A percentile compares a stretch with the other conserved stretches of the same genome.
Conservation (phyloP, 2,113 vertebrate species). For the Hipposideros armiger region DNA sequence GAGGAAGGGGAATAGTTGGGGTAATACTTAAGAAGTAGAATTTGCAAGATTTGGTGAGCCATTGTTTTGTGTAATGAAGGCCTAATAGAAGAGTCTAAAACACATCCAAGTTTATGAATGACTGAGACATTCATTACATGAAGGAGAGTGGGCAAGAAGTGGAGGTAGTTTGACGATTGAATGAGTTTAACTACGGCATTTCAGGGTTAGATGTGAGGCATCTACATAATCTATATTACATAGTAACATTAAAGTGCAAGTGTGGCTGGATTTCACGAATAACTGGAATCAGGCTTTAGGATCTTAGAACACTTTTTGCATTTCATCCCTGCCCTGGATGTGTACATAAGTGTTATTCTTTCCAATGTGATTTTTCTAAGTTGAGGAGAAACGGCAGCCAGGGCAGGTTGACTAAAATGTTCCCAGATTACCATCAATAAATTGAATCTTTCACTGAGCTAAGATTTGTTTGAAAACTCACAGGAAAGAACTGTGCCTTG, state of each 20-base stretch:
- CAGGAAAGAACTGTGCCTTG: no score
- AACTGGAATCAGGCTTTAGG: background rate
- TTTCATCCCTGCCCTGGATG: background rate
- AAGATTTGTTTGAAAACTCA: background rate
- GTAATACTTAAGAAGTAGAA: background rate
- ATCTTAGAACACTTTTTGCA: no score
- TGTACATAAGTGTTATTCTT: background rate
- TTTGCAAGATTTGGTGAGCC: background rate
- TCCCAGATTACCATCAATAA: background rate
- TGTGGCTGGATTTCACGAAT: background rate
- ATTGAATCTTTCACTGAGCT: background rate
- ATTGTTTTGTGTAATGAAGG: no score
- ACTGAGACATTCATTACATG: background rate
- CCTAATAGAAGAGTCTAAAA: background rate
- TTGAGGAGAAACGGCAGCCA: background rate
- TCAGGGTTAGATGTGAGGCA: background rate
- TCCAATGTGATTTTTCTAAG: background rate
- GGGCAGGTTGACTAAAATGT: background rate
- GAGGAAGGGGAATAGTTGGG: no score
- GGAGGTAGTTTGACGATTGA: background rate
- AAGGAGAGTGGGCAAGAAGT: background rate
- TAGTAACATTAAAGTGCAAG: background rate
- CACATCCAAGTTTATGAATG: background rate
- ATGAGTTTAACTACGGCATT: background rate
- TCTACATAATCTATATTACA: no score